phyloP scores from a whole-genome alignment of 2,888 invertebrate species.

The Rhodophaea formosa region DNA sequence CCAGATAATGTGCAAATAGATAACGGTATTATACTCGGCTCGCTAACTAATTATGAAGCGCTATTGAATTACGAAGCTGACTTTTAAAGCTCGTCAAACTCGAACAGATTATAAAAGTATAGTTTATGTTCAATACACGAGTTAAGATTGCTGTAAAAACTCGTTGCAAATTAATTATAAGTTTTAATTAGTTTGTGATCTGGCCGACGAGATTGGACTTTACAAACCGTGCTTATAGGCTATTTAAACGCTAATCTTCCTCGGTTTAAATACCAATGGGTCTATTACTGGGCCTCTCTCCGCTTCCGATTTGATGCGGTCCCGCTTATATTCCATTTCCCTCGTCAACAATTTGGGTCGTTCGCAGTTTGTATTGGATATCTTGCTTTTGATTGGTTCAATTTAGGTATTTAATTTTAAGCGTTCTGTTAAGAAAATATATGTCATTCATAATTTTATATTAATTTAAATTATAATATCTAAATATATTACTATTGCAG shows the following conservation, averaged over 20 bases:
- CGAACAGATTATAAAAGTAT: slow-evolving; percentile 15
- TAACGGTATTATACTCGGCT: slow-evolving; percentile 76
- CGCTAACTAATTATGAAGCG: slow-evolving; percentile 73
- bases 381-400: slow-evolving; percentile 36
- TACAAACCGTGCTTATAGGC: slow-evolving; percentile 33
- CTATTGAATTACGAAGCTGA: slow-evolving; percentile 56
- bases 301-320: slow-evolving; percentile 49
- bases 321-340: slow-evolving; percentile 55
- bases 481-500: too few species aligned
- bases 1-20: slow-evolving; percentile 81
- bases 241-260: slow-evolving; percentile 40
- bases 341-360: slow-evolving; percentile 45
- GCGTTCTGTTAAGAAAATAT: background rate
- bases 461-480: too few species aligned
- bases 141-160: slow-evolving; percentile 15
- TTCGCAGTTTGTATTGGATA: slow-evolving; percentile 39
- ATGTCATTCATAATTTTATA: too few species aligned
- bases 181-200: slow-evolving; percentile 21
- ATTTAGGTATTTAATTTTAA: slow-evolving; percentile 29
- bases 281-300: slow-evolving; percentile 45
- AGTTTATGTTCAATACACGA: slow-evolving; percentile 13
- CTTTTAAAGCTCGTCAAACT: slow-evolving; percentile 36
- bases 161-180: slow-evolving; percentile 18
- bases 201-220: slow-evolving; percentile 27
- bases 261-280: slow-evolving; percentile 51